Percentiles rank a stretch among this genome's conserved stretches.
Evolutionary conservation across 2,113 vertebrate genomes (phyloP).

Genomic region (Arothron firmamentum): DNA sequence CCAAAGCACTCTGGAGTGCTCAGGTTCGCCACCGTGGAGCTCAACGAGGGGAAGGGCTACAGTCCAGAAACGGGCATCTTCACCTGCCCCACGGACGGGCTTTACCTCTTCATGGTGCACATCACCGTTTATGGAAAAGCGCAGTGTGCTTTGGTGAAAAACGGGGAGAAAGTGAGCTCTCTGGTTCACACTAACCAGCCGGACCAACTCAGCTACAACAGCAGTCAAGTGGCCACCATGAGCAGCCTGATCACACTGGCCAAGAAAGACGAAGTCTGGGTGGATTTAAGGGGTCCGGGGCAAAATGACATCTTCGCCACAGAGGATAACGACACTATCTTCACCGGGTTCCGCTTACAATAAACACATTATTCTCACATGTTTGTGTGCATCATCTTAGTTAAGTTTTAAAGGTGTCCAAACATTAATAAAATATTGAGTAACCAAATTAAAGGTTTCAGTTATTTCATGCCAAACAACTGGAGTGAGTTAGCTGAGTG

Average conservation of each 20-base stretch:
- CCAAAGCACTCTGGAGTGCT: neutral
- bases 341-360: neutral
- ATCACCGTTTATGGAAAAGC: neutral
- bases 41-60: neutral
- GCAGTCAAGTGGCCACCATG: conserved; percentile 2
- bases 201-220: conserved; percentile 2
- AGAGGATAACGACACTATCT: conserved; percentile 7
- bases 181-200: neutral
- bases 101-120: neutral
- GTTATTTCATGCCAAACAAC: no score
- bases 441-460: no score
- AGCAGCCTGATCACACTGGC: conserved; percentile 1
- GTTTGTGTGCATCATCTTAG: no score
- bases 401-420: no score
- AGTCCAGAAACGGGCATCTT: neutral
- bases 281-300: neutral
- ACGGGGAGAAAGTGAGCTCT: neutral
- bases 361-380: neutral
- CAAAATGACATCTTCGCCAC: conserved; percentile 7
- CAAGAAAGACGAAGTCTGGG: conserved; percentile 4
- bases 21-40: neutral
- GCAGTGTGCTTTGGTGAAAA: neutral
- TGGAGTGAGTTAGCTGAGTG: no score
- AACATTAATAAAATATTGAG: no score
- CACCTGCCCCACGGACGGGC: neutral